Evolutionary conservation across 1,140 invertebrate genomes (phyloP).

Genomic region (Pseudomyrmex sp.): DNA sequence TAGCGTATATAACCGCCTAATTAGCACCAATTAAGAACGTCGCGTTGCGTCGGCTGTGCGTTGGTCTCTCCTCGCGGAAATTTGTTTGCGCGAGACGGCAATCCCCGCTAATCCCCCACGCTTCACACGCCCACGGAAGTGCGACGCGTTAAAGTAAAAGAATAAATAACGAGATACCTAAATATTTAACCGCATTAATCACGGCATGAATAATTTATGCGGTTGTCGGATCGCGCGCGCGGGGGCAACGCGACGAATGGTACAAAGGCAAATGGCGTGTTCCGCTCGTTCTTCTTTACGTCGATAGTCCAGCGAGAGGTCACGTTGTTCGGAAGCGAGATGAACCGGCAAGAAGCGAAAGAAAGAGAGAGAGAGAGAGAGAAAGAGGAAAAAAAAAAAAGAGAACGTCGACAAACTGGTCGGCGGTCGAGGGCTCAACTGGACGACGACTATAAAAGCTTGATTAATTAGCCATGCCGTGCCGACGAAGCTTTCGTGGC

Average conservation of each 20-base stretch:
- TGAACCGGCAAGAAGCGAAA: neutral
- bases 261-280: slow-evolving; percentile 47
- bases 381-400: slow-evolving; percentile 2
- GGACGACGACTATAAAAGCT: slow-evolving; percentile 69
- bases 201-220: slow-evolving; percentile 71
- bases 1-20: slow-evolving; percentile 57
- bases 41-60: slow-evolving; percentile 38
- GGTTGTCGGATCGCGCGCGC: slow-evolving; percentile 14
- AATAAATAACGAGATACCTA: slow-evolving; percentile 63
- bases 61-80: slow-evolving; percentile 33
- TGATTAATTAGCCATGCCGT: slow-evolving; percentile 75
- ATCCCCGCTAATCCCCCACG: slow-evolving; percentile 37
- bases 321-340: slow-evolving; percentile 25
- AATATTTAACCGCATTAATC: slow-evolving; percentile 74
- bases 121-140: slow-evolving; percentile 2
- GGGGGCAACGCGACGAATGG: slow-evolving; percentile 16
- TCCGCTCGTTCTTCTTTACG: neutral
- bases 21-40: slow-evolving; percentile 68
- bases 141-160: slow-evolving; percentile 63
- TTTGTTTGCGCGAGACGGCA: slow-evolving; percentile 49
- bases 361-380: neutral
- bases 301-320: slow-evolving; percentile 29
- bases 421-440: slow-evolving; percentile 26
- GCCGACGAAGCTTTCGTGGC: slow-evolving; percentile 67
- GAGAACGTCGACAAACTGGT: slow-evolving; percentile 18